Conservation (phyloP, 2,797 vertebrate genomes). For the Momotus momota region DNA sequence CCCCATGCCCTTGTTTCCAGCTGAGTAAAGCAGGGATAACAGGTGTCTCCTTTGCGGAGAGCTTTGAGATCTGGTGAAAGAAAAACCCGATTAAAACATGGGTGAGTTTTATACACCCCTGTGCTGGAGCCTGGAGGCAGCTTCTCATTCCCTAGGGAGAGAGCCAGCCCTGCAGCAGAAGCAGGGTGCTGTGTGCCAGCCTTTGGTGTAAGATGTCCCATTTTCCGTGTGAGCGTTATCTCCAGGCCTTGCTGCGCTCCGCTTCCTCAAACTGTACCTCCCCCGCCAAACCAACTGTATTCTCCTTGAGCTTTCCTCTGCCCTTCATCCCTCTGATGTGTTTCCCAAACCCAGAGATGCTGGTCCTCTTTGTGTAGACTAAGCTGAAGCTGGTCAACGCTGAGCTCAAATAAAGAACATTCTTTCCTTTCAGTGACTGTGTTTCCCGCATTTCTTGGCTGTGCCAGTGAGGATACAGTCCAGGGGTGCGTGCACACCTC, state of each 20-base stretch:
- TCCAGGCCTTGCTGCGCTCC: background rate
- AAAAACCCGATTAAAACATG: background rate
- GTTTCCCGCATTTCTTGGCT: background rate
- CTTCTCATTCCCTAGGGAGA: background rate
- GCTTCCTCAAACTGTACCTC: background rate
- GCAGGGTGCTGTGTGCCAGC: background rate
- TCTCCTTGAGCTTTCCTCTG: background rate
- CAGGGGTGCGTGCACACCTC: background rate
- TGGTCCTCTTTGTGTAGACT: background rate
- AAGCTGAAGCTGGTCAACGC: background rate
- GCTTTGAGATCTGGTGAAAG: background rate
- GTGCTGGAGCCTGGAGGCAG: background rate
- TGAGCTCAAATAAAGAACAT: background rate
- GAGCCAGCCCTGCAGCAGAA: background rate
- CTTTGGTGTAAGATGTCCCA: background rate
- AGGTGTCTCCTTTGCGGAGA: background rate
- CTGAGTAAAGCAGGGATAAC: background rate
- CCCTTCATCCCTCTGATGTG: background rate
- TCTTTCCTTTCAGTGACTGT: accelerated
- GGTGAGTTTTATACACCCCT: background rate
- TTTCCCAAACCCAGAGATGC: accelerated
- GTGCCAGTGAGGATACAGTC: background rate
- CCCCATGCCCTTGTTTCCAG: background rate
- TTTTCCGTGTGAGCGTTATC: background rate
- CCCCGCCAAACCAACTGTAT: background rate